A percentile compares a stretch with the other conserved stretches of the same genome.
Evolutionary conservation across 2,113 vertebrate species (phyloP).

Genomic region (Phodopus roborovskii): DNA sequence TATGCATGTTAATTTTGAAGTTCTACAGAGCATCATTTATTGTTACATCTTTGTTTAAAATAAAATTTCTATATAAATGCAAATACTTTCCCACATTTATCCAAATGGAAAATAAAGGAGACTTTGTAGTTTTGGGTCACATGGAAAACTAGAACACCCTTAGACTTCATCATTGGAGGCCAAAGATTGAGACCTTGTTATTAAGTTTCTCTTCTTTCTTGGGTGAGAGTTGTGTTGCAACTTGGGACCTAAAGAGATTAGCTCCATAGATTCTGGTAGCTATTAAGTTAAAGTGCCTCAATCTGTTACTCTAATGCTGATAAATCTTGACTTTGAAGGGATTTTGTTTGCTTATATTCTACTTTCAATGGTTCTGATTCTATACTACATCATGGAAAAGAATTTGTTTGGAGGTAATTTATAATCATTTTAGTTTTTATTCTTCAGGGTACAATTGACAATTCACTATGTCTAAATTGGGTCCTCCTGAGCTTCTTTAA

Average conservation of each 20-base stretch:
- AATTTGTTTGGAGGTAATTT: background rate
- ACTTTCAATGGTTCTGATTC: background rate
- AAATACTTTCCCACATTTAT: background rate
- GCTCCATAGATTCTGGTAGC: background rate
- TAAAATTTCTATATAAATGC: background rate
- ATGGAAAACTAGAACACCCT: background rate
- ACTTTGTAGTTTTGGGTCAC: background rate
- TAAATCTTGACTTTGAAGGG: background rate
- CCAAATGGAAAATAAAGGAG: background rate
- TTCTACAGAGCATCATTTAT: background rate
- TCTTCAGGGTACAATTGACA: background rate
- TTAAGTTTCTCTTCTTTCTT: background rate
- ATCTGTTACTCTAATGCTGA: background rate
- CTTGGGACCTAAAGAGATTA: background rate
- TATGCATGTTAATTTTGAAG: background rate
- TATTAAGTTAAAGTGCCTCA: background rate
- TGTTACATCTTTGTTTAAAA: background rate
- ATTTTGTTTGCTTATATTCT: background rate
- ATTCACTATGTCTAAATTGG: background rate
- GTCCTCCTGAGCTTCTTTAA: background rate
- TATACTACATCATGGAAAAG: background rate
- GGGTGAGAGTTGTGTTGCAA: background rate
- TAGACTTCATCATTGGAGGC: background rate
- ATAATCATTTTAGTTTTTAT: background rate
- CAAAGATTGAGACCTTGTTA: background rate